Evolutionary conservation across 2,113 vertebrate species (phyloP).

Genomic region (Poicephalus meyeri): DNA sequence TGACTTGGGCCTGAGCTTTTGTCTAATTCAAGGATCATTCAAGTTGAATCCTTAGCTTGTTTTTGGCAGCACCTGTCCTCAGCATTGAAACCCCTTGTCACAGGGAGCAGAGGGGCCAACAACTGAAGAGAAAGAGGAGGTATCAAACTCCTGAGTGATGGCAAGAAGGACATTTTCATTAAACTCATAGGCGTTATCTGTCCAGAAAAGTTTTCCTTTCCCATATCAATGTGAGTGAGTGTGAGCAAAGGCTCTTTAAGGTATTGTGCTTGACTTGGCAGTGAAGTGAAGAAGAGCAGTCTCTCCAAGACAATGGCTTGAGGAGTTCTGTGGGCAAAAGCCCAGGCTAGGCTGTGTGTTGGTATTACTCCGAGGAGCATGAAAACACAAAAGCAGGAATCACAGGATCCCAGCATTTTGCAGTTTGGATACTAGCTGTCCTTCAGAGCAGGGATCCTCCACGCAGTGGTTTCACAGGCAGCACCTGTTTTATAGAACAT

Average conservation of each 20-base stretch:
- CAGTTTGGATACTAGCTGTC: neutral
- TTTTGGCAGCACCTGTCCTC: neutral
- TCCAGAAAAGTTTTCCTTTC: neutral
- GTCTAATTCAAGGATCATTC: neutral
- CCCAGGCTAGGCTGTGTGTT: neutral
- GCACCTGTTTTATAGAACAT: neutral
- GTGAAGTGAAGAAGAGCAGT: neutral
- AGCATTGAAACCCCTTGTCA: neutral
- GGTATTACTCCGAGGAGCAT: neutral
- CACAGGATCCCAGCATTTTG: neutral
- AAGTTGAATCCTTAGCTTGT: neutral
- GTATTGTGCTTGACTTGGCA: neutral
- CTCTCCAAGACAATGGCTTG: neutral
- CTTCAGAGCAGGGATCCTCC: neutral
- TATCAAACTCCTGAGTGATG: neutral
- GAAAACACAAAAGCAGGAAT: neutral
- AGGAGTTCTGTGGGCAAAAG: neutral
- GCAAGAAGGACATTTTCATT: neutral
- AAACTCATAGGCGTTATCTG: neutral
- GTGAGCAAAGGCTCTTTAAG: neutral
- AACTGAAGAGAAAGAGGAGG: neutral
- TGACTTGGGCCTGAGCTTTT: neutral
- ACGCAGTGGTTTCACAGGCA: neutral
- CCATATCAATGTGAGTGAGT: accelerated
- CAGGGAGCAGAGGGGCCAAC: neutral